Conservation (phyloP, 2,888 invertebrate genomes). For the Mythimna pallens region DNA sequence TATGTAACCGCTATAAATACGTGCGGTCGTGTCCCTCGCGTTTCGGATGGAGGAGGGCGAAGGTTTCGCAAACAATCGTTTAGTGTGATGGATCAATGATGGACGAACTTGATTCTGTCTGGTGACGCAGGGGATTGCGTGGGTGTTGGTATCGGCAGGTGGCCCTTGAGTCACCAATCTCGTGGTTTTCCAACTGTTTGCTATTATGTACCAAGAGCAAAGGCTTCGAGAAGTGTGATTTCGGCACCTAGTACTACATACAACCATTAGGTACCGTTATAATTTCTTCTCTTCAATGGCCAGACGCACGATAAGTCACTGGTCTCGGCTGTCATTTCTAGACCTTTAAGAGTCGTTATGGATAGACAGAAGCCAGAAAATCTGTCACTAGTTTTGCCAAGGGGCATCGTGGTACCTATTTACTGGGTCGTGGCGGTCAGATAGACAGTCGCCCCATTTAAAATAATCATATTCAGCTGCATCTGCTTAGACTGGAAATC, state of each 20-base stretch:
- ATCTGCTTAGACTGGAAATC: too few relatives aligned
- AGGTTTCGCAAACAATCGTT: slow-evolving; percentile 31
- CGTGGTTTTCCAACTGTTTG: neutral
- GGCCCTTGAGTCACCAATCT: neutral
- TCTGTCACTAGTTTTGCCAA: too few relatives aligned
- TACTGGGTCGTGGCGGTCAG: too few relatives aligned
- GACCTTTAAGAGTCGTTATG: too few relatives aligned
- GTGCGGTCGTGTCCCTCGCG: neutral
- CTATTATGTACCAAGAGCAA: too few relatives aligned
- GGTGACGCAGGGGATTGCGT: slow-evolving; percentile 9
- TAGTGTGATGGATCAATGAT: slow-evolving; percentile 54
- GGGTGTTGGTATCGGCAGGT: neutral
- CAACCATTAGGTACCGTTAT: too few relatives aligned
- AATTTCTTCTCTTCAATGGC: neutral
- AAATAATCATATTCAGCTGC: too few relatives aligned
- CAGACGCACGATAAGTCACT: too few relatives aligned
- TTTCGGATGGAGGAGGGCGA: neutral
- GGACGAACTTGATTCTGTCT: slow-evolving; percentile 22
- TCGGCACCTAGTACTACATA: neutral
- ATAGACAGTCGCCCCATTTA: too few relatives aligned
- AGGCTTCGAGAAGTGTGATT: neutral
- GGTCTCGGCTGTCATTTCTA: too few relatives aligned
- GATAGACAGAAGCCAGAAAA: too few relatives aligned
- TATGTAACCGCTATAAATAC: slow-evolving; percentile 46
- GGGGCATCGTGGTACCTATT: too few relatives aligned